Base-by-base conservation (phyloP, 2,888 invertebrate species). In the Scaptomyza flava region DNA sequence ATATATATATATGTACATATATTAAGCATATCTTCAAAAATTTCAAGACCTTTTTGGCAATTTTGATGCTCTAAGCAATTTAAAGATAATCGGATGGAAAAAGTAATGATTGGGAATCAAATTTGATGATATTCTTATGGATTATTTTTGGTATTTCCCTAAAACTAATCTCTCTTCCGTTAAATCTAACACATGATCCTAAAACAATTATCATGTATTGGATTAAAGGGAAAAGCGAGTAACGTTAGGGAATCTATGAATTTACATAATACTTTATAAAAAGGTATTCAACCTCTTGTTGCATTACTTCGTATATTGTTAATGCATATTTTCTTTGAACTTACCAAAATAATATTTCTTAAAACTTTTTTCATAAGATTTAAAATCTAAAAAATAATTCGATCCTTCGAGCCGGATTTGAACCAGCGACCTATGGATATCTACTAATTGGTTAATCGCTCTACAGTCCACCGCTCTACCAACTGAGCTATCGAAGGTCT, bases 381-480 rank as follows among this genome's bases (percentile, higher is more conserved):
- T 27, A 1, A 6, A 3, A 5, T 27, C 0, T 6, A 27, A 23
- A 36, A 42, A 17, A 6, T 27, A 27, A 31, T 5, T 17, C 14
- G 33, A 51, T 64, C 64, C 64, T 64, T 64, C 64, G 64, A 64
- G 65, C 64, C 64, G 63, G 63, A 63, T 63, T 63, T 63, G 63
- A 63, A 63, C 63, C 63, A 64, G 64, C 64, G 65, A 64, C 65
- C 64, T 64, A 65, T 64, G 64, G 63, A 63, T 63, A 31, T 50
- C 63, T 63, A 63, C 63, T 0, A 27, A 27, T 27, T 43, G 20
- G 0, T 7, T 4, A n/a, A 14, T 27, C 51, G 12, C 46, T 69
- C 84, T 85, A 85, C 84, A 85, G 84, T 85, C 84, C 87, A 85
- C 84, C 84, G 84, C 84, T 85, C 84, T 85, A 85, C 84, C 87